Evolutionary conservation across 2,888 invertebrate species (phyloP), one percentile per base, ranked within the genome.

Genomic region (Cylindroiulus punctatus): DNA sequence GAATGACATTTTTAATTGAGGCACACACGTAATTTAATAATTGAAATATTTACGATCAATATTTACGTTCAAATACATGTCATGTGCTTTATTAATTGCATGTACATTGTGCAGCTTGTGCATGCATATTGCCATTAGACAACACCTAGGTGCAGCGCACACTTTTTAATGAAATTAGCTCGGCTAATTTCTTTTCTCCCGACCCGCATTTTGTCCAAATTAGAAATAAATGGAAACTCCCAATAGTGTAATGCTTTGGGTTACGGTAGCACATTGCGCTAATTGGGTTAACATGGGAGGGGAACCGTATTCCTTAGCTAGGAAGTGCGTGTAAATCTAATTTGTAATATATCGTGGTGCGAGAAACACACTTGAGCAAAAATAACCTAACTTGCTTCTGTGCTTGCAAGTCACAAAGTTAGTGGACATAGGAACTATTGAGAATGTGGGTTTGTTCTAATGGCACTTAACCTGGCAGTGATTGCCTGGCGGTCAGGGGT

Each of bases 81-180:
- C 36, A 36, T 36, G 36, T 36, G 36, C 7, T 36, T 36, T 36
- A 7, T n/a, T 7, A 36, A 36, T 2, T 36, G 36, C 36, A 4
- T 4, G 2, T 36, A 36, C 36, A 36, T n/a, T n/a, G n/a, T n/a
- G n/a, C n/a, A n/a, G n/a, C n/a, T n/a, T n/a, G n/a, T 36, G 36
- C 36, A 36, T 36, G 36, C 7, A 36, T 36, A 36, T 36, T 7
- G 2, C 2, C 36, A 36, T 36, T 36, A 36, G 36, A 36, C 36
- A 36, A 36, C 36, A 36, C 36, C 36, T 36, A 36, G 36, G 36
- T 36, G 7, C n/a, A 17, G 47, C 47, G 8, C 52, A 7, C 5
- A n/a, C 52, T 57, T 57, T 57, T 57, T 57, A 57, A 57, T 57
- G 52, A n/a, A 57, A 57, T 57, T 57, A 57, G n/a, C n/a, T 57